Base-by-base conservation (phyloP, 2,797 vertebrate genomes). In the Acanthurus leucopareius region DNA sequence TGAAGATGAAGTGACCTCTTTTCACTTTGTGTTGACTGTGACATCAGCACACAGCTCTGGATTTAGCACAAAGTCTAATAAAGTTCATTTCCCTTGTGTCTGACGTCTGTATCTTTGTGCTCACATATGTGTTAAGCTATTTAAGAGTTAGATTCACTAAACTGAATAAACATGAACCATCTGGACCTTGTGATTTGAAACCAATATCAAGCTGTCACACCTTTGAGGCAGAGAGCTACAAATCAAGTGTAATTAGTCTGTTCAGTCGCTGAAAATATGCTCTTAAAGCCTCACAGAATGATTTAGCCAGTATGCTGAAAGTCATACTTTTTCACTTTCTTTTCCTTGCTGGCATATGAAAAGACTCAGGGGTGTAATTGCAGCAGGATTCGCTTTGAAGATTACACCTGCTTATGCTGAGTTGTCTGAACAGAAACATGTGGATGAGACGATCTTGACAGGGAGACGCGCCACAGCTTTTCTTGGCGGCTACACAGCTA, bases 311-410 rank as follows among this genome's bases (percentile, higher is more conserved):
- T 32, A 32, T 5, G 4, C 11, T 69, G 22, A 51, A 73, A 84
- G 58, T 73, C 58, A 19, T 32, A 52, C 13, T 54, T 63, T 69
- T 61, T 45, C 47, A 44, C 44, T 42, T 73, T 87, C 35, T 65
- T 60, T 75, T 68, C 45, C 52, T 28, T 4, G 25, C 59, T 78
- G 74, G 11, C 42, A 20, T 82, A 59, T 61, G 52, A 47, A 80
- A 84, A 75, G 58, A 78, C 70, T 79, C 59, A 11, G 25, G 58
- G 40, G 60, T 80, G 62, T 83, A 88, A 85, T 77, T 88, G 82
- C 65, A 58, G 77, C 51, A 65, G 66, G 84, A 83, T 80, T 86
- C 74, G 56, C 84, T 90, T 91, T 89, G 83, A 90, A 87, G 80
- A 91, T 90, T 78, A 82, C 66, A 82, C 80, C 79, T 85, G 73